These are phyloP conservation scores for Tauraco hartlaubi DNA, from an alignment of 2,797 vertebrate genomes.

Conservation along the genomic window DNA sequence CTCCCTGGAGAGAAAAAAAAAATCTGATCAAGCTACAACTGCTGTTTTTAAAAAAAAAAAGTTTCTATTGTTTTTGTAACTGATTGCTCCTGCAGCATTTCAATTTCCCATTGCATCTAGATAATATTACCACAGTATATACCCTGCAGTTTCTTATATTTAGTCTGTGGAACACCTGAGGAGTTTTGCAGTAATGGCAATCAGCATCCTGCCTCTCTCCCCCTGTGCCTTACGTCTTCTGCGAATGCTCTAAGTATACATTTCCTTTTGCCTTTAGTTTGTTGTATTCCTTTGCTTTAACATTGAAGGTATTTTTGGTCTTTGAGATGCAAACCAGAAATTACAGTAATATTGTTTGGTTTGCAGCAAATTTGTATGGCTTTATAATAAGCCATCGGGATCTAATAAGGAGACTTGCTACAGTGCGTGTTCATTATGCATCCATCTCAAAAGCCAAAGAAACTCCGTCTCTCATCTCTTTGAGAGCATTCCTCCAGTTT, in stretches of 20 bases:
- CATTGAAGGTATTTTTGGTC: neutral
- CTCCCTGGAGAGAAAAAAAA: neutral
- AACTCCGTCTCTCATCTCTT: neutral
- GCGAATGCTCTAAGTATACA: neutral
- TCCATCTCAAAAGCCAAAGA: neutral
- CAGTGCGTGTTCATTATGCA: neutral
- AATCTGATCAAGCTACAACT: neutral
- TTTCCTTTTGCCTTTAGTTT: neutral
- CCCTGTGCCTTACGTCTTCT: neutral
- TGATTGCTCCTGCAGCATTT: neutral
- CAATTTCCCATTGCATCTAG: neutral
- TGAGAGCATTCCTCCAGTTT: neutral
- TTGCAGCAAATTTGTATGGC: neutral
- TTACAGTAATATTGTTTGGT: neutral
- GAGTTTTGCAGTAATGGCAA: neutral
- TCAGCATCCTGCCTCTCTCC: neutral
- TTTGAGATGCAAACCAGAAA: constrained; percentile 1
- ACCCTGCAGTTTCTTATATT: neutral
- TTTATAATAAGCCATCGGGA: neutral
- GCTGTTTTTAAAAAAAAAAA: neutral
- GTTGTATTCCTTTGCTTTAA: neutral
- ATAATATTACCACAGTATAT: neutral
- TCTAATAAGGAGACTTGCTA: neutral
- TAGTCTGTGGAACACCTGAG: neutral
- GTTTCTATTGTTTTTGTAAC: neutral